Base-by-base conservation (phyloP, 2,888 invertebrate genomes). In the Diaperis boleti region DNA sequence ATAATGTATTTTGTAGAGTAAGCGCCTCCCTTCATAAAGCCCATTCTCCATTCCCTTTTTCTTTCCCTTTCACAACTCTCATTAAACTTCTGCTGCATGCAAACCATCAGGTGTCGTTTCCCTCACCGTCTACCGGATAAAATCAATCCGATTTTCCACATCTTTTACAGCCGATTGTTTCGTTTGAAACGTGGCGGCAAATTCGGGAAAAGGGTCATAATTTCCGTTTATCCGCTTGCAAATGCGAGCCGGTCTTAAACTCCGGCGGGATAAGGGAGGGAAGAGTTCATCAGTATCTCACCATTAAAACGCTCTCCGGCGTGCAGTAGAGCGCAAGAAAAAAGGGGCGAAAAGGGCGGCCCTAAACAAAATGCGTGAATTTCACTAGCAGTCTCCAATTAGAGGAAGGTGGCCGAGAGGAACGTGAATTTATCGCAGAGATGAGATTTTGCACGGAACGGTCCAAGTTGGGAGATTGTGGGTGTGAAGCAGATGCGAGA, bases 351-450 rank as follows among this genome's bases (percentile, higher is more conserved):
- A 57, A 61, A 64, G 64, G 64, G 64, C 49, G 50, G 59, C 62
- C 62, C 67, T 65, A 69, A 68, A 69, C 65, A 68, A 69, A 72
- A 65, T 67, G 68, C 64, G 67, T 67, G 68, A 67, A 72, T 68
- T 69, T 68, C 67, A 66, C 66, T 68, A 69, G 68, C 70, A 68
- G 55, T 64, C 67, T 67, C 69, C 66, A 69, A 70, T 68, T 70
- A 68, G 66, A 64, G 62, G 67, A 67, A 65, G 59, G 63, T 62
- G 65, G 69, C 67, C 68, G 69, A 68, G 70, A 69, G 65, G 42
- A 70, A 72, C 70, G 67, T 70, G 70, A 72, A 72, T 73, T 71
- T 70, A 69, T 71, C 72, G 68, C 59, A 64, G 50, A 68, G 68
- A 71, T 68, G 70, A 69, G 70, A 72, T 69, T 73, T 73, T 72